Base-by-base conservation (phyloP, 1,140 invertebrate species). In the Diabrotica virgifera region DNA sequence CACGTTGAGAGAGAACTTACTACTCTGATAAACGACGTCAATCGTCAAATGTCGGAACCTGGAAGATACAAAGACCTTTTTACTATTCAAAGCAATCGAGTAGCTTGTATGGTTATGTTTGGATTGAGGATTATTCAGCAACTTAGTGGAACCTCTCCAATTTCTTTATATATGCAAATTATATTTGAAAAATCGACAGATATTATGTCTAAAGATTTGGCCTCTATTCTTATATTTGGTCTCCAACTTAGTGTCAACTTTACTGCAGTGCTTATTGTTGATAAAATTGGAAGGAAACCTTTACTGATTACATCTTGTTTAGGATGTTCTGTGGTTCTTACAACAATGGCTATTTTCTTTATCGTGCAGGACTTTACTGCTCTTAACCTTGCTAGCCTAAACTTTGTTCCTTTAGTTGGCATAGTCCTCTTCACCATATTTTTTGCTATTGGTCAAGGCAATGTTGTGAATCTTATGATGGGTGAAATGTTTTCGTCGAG, bases 1-100 rank as follows among this genome's bases (percentile, higher is more conserved):
- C 88, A 95, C 73, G 87, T 95, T 11, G 85, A 88, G 36, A 86
- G 87, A 6, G 94, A 96, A 79, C 80, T 94, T 59, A 80, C 85
- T 6, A 88, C 89, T 40, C 85, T 95, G 38, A 87, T 91, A 7
- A 10, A 52, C n/a, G 72, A 74, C 54, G 71, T 77, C 2, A 55
- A 65, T 5, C 52, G 71, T 13, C 75, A 76, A 62, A 67, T 75
- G 51, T 70, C 67, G 2, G 70, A 76, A 52, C 59, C 58, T 50
- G 79, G 79, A 0, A 71, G 70, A 5, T 74, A 80, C 10, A 69
- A 73, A 60, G 80, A 84, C 61, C 68, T 86, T 0, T 81, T 84
- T 52, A 40, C 60, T 0, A 80, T 79, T 5, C 60, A 69, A 0
- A 78, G 77, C 0, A 84, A 85, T 57, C 70, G 80, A 8, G 76